phyloP scores from a whole-genome alignment of 2,888 invertebrate species.

The Nomada ruficornis region DNA sequence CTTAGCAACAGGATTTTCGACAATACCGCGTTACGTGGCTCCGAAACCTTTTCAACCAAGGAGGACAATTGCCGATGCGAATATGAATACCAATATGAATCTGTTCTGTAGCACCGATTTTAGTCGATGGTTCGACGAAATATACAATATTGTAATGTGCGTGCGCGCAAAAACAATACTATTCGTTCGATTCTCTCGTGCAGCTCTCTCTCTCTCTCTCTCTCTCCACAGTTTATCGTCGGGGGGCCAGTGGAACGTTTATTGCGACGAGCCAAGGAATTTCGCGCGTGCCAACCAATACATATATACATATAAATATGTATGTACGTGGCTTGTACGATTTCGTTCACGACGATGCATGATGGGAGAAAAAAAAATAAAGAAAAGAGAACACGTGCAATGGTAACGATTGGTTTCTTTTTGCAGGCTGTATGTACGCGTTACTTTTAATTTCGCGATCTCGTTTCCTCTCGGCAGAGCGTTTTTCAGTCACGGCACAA shows the following conservation, averaged over 20 bases:
- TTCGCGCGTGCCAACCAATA: neutral
- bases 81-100: neutral
- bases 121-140: neutral
- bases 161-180: neutral
- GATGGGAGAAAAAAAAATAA: conserved; percentile 10
- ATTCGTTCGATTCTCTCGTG: neutral
- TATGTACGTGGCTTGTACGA: conserved; percentile 33
- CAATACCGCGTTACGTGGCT: too few relatives aligned
- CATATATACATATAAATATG: neutral
- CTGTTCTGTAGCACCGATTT: conserved; percentile 5
- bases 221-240: neutral
- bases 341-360: neutral
- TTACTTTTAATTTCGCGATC: too few relatives aligned
- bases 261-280: neutral
- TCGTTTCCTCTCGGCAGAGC: too few relatives aligned
- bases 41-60: too few relatives aligned
- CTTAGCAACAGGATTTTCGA: neutral
- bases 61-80: too few relatives aligned
- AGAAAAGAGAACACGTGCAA: conserved; percentile 25
- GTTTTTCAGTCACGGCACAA: too few relatives aligned
- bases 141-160: neutral
- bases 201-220: too few relatives aligned
- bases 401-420: too few relatives aligned
- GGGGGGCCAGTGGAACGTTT: neutral
- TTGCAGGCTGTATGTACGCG: too few relatives aligned